These are phyloP conservation scores for Serrognathus titanus DNA, from an alignment of 2,888 invertebrate genomes.

Conservation along the genomic window DNA sequence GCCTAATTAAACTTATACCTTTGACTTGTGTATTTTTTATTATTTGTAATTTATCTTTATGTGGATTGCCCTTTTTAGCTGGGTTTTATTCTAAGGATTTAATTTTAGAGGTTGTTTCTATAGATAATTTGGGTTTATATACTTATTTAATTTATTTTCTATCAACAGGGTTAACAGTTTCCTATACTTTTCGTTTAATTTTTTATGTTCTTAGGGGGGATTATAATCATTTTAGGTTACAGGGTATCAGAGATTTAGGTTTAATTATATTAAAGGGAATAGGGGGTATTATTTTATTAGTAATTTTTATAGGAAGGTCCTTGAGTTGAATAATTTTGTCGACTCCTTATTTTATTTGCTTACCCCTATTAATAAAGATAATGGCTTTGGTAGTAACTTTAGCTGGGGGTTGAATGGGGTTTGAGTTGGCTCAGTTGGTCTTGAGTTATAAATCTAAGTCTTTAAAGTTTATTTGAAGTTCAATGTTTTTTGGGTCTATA, in stretches of 20 bases:
- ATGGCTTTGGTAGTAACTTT: conserved; percentile 54
- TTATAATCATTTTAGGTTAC: no score
- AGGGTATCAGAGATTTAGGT: no score
- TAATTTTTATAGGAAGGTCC: no score
- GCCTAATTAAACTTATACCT: conserved; percentile 51
- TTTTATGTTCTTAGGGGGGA: no score
- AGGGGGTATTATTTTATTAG: no score
- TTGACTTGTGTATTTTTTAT: conserved; percentile 64
- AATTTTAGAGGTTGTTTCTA: no score
- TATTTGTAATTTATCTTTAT: conserved; percentile 59
- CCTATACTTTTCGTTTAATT: conserved; percentile 57
- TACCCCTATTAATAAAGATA: conserved; percentile 52
- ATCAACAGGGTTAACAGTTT: conserved; percentile 58
- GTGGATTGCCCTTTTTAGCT: conserved; percentile 63
- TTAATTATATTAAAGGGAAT: no score
- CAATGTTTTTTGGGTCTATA: conserved; percentile 46
- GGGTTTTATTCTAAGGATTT: conserved; percentile 61
- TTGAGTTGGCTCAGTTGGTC: conserved; percentile 48
- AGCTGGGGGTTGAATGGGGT: conserved; percentile 47
- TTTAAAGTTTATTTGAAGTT: no score
- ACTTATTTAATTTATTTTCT: conserved; percentile 56
- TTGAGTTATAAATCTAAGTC: conserved; percentile 45
- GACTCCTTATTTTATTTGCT: no score
- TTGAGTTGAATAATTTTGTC: no score
- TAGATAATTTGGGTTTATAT: no score